These are phyloP conservation scores for Hylomyscus alleni DNA, from an alignment of 2,797 vertebrate genomes.

Conservation along the genomic window DNA sequence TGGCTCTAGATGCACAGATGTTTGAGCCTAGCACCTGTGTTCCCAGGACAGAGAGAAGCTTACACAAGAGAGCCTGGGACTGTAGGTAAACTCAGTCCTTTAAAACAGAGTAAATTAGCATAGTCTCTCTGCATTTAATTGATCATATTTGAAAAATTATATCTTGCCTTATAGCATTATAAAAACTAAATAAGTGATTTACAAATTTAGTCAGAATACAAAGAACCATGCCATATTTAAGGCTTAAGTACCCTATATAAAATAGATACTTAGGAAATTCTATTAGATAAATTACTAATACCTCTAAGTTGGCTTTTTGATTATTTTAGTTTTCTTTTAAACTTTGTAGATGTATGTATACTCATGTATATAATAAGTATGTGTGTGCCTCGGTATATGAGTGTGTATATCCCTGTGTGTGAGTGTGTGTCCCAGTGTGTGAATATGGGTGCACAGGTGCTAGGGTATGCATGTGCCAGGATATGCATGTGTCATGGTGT, in stretches of 20 bases:
- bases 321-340: neutral
- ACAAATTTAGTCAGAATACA: neutral
- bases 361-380: neutral
- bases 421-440: neutral
- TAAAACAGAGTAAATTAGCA: neutral
- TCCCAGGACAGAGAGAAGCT: neutral
- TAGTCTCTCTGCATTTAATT: neutral
- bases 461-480: neutral
- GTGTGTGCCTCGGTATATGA: neutral
- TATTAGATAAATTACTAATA: constrained; percentile 15
- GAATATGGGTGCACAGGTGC: too few species aligned
- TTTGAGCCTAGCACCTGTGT: neutral
- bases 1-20: neutral
- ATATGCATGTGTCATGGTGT: neutral
- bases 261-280: constrained; percentile 33
- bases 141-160: constrained; percentile 35
- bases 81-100: neutral
- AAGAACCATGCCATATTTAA: neutral
- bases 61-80: neutral
- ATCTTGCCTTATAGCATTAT: neutral
- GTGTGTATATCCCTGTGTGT: neutral
- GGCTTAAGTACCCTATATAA: neutral
- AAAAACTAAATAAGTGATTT: constrained; percentile 34
- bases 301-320: neutral
- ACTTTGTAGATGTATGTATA: neutral